Conservation (phyloP, 2,113 vertebrate genomes). For the Tachysurus vachellii region DNA sequence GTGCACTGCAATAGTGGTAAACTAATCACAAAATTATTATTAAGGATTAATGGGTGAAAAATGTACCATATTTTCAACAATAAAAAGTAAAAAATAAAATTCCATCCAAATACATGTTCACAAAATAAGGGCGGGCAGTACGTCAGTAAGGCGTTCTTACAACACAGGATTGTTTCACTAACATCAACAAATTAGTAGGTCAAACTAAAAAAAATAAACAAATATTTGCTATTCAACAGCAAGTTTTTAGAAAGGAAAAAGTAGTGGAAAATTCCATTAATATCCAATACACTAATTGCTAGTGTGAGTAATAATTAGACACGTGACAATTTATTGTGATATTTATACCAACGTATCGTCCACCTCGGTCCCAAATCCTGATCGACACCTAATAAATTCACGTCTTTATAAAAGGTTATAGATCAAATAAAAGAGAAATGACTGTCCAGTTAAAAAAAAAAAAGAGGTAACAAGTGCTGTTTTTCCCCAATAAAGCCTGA, state of each 20-base stretch:
- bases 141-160: background rate
- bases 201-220: background rate
- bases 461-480: conserved; percentile 40
- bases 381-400: background rate
- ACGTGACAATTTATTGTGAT: background rate
- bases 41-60: conserved; percentile 50
- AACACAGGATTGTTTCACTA: background rate
- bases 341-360: background rate
- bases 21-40: conserved; percentile 52
- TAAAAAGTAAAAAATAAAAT: conserved; percentile 37
- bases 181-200: background rate
- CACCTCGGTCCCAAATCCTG: background rate
- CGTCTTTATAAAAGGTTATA: conserved; percentile 11
- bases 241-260: background rate
- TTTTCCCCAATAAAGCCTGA: background rate
- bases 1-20: conserved; percentile 60
- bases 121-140: background rate
- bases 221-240: background rate
- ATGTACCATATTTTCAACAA: conserved; percentile 53
- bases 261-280: background rate
- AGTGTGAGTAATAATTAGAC: background rate
- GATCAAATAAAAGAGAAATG: background rate
- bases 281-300: background rate
- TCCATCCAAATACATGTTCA: background rate
- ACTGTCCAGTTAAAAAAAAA: conserved; percentile 16